A percentile compares a stretch with the other conserved stretches of the same genome.
Conservation (phyloP, 2,888 invertebrate species). For the Perdita meconis region DNA sequence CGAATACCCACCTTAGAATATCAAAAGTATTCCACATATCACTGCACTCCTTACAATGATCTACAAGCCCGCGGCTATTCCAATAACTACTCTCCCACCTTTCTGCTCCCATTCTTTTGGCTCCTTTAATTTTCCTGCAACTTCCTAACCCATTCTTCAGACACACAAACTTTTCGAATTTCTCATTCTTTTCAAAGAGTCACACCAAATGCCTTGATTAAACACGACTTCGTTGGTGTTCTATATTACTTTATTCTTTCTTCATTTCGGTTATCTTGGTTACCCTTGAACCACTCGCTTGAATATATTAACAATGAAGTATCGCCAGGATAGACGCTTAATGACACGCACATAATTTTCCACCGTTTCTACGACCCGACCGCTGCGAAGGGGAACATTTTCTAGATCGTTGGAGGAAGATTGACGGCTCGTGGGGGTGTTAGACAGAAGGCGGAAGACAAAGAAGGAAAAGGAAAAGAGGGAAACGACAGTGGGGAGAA, state of each 20-base stretch:
- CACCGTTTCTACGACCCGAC: conserved; percentile 29
- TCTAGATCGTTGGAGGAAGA: conserved; percentile 45
- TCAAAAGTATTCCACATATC: too few species aligned
- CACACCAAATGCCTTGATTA: conserved; percentile 38
- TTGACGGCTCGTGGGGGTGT: conserved; percentile 42
- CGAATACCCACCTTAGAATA: too few species aligned
- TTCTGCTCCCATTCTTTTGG: conserved; percentile 1
- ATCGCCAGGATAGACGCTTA: conserved; percentile 30
- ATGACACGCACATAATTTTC: conserved; percentile 38
- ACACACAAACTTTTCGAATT: conserved; percentile 1
- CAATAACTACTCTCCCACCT: background rate
- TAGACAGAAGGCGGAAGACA: too few species aligned
- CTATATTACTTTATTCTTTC: conserved; percentile 25
- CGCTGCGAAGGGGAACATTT: conserved; percentile 46
- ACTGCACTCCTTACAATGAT: background rate
- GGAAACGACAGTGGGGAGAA: conserved; percentile 4
- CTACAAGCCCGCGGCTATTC: background rate
- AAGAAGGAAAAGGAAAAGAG: too few species aligned
- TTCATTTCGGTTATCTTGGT: conserved; percentile 22
- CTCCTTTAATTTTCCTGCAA: conserved; percentile 1
- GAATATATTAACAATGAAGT: conserved; percentile 37
- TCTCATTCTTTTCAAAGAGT: conserved; percentile 2
- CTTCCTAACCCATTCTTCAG: background rate
- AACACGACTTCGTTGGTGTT: conserved; percentile 15
- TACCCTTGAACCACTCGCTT: conserved; percentile 36